Evolutionary conservation across 2,888 invertebrate genomes (phyloP), one percentile per base, ranked within the genome.

Genomic region (Mythimna loreyi): DNA sequence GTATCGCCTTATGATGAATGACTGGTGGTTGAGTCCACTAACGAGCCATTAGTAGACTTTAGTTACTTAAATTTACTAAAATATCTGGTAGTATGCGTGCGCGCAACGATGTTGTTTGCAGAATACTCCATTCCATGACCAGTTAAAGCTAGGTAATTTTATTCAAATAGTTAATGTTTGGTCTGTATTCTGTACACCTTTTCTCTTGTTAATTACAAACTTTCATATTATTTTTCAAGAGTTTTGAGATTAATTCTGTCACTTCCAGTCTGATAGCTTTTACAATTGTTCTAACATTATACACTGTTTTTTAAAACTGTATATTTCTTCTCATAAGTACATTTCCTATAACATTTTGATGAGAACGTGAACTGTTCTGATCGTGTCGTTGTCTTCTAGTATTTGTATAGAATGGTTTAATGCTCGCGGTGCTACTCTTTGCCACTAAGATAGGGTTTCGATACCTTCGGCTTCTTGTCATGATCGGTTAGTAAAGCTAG

Each of bases 371-470:
- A 64, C 45, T 63, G 57, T 67, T 69, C 60, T 43, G 36, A 80
- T 65, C 52, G 50, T 67, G 30, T 72, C 49, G 60, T 72, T 60
- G 75, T 82, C 70, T 72, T 71, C 62, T 72, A 69, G 56, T 71
- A 75, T 73, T 80, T 73, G 62, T 69, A 77, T 67, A 72, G 60
- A 65, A 77, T 67, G 66, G 53, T 77, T 74, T 75, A 70, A 73
- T 64, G 68, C 82, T 81, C 80, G 83, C 85, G 91, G 91, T 91
- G 90, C 90, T 90, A 89, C 85, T 78, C 80, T 87, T 89, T 80
- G 89, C 88, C 89, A 89, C 78, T 89, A 88, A 84, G 81, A 74
- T 76, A 78, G 64, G 69, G 55, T 72, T 63, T 67, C 43, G 71
- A 71, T 66, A 73, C 70, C 64, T 72, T 67, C 50, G 62, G 72